Conservation (phyloP, 2,888 invertebrate genomes). For the Nemoura dubitans region DNA sequence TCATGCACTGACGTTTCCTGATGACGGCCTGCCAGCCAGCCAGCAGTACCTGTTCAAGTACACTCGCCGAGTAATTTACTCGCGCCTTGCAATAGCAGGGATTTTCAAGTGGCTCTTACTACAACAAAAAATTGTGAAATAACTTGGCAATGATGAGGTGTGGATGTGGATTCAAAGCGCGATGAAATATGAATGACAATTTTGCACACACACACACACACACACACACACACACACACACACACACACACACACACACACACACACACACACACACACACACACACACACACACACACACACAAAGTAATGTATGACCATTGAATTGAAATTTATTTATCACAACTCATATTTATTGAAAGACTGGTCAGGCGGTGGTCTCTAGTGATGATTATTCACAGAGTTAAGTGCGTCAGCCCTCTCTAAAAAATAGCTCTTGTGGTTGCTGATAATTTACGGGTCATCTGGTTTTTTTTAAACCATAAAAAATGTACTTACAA, state of each 20-base stretch:
- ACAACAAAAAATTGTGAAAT: constrained; percentile 18
- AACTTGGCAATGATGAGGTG: neutral
- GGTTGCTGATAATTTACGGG: neutral
- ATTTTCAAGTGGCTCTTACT: neutral
- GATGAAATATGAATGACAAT: constrained; percentile 13
- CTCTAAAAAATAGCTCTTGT: neutral
- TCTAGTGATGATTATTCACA: constrained; percentile 31
- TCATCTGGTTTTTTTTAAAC: constrained; percentile 19
- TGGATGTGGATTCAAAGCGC: neutral
- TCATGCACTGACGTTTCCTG: constrained; percentile 32
- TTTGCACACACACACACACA: neutral
- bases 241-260: neutral
- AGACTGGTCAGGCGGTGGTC: neutral
- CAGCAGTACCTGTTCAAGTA: constrained; percentile 20
- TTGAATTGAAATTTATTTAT: constrained; percentile 39
- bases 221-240: too few species aligned
- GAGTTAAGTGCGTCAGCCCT: neutral
- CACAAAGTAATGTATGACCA: neutral
- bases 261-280: neutral
- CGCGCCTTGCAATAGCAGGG: neutral
- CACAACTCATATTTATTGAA: constrained; percentile 22
- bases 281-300: neutral
- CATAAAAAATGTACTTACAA: constrained; percentile 31
- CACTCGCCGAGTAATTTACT: constrained; percentile 33
- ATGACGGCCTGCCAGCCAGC: neutral